phyloP scores from a whole-genome alignment of 2,797 vertebrate genomes.

The Pempheris klunzingeri region DNA sequence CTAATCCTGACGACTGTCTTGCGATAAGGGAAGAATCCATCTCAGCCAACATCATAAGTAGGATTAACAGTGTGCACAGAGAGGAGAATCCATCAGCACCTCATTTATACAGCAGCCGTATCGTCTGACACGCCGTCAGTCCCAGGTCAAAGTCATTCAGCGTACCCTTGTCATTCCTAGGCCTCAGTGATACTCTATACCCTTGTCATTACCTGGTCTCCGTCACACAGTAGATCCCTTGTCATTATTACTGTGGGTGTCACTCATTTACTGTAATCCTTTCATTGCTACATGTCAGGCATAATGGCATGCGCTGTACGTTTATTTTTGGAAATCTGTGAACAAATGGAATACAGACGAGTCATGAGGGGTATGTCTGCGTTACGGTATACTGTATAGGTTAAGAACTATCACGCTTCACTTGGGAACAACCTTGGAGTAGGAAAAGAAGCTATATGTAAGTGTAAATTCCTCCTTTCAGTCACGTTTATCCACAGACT shows the following conservation, averaged over 20 bases:
- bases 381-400: neutral
- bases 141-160: constrained; percentile 57
- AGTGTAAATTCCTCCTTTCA: neutral
- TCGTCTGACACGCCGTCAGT: constrained; percentile 38
- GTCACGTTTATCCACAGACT: no score
- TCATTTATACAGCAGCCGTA: constrained; percentile 55
- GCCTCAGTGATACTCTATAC: constrained; percentile 51
- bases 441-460: neutral
- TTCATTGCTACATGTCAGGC: constrained; percentile 13
- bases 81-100: constrained; percentile 63
- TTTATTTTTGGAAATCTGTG: constrained; percentile 51
- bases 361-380: constrained; percentile 2
- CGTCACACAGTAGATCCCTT: constrained; percentile 28
- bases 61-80: constrained; percentile 21
- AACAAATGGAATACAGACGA: constrained; percentile 25
- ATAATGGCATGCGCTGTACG: neutral
- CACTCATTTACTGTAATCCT: constrained; percentile 42
- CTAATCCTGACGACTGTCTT: neutral
- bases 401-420: neutral
- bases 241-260: constrained; percentile 26
- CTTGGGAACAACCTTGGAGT: neutral
- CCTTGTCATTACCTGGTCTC: constrained; percentile 43
- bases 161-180: constrained; percentile 27
- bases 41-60: constrained; percentile 10
- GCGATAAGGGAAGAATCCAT: constrained; percentile 27